Percentiles rank a stretch among this genome's conserved stretches.
These are phyloP conservation scores for Smutsia gigantea DNA, from an alignment of 2,797 vertebrate species.

Conservation along the genomic window DNA sequence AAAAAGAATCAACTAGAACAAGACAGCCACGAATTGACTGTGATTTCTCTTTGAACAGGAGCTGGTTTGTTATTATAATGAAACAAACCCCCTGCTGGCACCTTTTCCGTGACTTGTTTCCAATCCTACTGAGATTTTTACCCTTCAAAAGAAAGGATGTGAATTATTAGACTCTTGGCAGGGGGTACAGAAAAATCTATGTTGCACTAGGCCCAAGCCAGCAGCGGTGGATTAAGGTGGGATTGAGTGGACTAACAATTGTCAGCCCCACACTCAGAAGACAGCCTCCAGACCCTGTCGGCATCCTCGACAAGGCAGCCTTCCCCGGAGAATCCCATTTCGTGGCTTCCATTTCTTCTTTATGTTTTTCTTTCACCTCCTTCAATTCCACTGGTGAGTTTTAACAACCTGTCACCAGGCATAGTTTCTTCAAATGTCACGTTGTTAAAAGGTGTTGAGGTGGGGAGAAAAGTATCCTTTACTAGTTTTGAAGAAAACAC, in stretches of 20 bases:
- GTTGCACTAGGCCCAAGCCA: slow-evolving; percentile 73
- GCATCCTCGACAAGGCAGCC: neutral
- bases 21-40: slow-evolving; percentile 62
- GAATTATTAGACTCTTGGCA: slow-evolving; percentile 76
- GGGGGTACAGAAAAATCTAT: slow-evolving; percentile 79
- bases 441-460: neutral
- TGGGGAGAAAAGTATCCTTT: neutral
- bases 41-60: slow-evolving; percentile 69
- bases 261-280: slow-evolving; percentile 3
- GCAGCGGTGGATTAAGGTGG: slow-evolving; percentile 73
- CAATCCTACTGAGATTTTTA: slow-evolving; percentile 72
- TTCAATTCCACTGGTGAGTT: neutral
- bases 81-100: slow-evolving; percentile 61
- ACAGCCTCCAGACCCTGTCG: slow-evolving; percentile 5
- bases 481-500: neutral
- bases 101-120: slow-evolving; percentile 80
- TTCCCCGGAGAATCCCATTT: neutral
- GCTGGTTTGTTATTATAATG: slow-evolving; percentile 80
- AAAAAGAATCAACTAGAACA: slow-evolving; percentile 74
- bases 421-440: neutral
- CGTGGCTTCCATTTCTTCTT: neutral
- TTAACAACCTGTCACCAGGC: neutral
- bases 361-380: neutral
- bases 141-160: slow-evolving; percentile 80
- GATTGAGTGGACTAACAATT: slow-evolving; percentile 71